phyloP scores from a whole-genome alignment of 2,888 invertebrate genomes.

The Xiphydria camelus region DNA sequence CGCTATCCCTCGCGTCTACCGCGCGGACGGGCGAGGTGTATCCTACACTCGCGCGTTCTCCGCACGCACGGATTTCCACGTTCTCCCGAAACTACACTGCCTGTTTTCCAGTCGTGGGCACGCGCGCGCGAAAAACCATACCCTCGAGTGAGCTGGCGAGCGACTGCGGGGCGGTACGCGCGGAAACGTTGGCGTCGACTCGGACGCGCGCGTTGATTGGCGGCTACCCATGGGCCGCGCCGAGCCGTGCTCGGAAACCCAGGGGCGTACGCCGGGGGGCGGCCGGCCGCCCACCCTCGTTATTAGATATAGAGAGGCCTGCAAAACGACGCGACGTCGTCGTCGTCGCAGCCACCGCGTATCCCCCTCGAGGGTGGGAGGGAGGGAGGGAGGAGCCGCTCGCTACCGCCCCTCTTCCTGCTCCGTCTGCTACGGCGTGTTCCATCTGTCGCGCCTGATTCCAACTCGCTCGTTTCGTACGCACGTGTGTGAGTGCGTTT shows the following conservation, averaged over 20 bases:
- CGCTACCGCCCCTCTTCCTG: slow-evolving; percentile 37
- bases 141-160: slow-evolving; percentile 8
- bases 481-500: too few relatives aligned
- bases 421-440: too few relatives aligned
- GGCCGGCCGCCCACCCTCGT: slow-evolving; percentile 47
- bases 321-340: slow-evolving; percentile 3
- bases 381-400: slow-evolving; percentile 36
- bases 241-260: slow-evolving; percentile 26
- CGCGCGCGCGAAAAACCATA: slow-evolving; percentile 23
- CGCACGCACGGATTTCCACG: too few relatives aligned
- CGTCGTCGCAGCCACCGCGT: slow-evolving; percentile 13
- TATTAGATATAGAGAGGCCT: too few relatives aligned
- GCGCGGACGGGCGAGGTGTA: too few relatives aligned
- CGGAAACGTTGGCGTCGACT: slow-evolving; percentile 53
- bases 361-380: slow-evolving; percentile 1
- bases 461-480: too few relatives aligned
- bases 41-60: too few relatives aligned
- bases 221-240: slow-evolving; percentile 18
- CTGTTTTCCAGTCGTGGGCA: slow-evolving; percentile 3
- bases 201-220: slow-evolving; percentile 30
- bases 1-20: too few relatives aligned
- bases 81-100: not conserved
- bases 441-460: too few relatives aligned
- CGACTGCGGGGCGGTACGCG: slow-evolving; percentile 43
- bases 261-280: slow-evolving; percentile 33